A percentile compares a stretch with the other conserved stretches of the same genome.
phyloP scores from a whole-genome alignment of 2,888 invertebrate species.

The Cantharis flavilabris region DNA sequence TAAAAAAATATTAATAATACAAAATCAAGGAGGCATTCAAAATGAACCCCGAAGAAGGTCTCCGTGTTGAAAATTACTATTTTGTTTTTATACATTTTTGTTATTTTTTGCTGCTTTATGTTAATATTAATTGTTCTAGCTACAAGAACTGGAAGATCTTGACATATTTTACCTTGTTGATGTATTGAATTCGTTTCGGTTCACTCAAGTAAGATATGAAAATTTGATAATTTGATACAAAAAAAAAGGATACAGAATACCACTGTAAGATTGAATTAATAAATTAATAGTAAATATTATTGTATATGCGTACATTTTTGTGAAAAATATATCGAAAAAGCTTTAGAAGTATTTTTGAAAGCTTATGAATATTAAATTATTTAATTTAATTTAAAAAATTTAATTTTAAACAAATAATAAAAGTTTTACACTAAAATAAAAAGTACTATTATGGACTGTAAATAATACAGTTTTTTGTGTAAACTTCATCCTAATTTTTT shows the following conservation, averaged over 20 bases:
- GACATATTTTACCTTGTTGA: background rate
- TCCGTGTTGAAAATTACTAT: background rate
- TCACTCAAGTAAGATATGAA: background rate
- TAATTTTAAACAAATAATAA: no score
- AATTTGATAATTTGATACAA: background rate
- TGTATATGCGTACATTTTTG: no score
- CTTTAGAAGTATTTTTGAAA: no score
- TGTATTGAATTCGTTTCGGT: background rate
- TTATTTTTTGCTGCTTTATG: background rate
- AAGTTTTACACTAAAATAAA: no score
- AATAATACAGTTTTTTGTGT: no score
- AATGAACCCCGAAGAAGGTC: background rate
- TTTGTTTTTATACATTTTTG: background rate
- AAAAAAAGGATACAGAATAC: background rate
- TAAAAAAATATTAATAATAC: background rate
- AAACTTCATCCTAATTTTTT: no score
- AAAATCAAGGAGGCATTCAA: background rate
- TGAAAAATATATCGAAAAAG: no score
- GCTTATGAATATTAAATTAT: no score
- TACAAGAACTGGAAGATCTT: background rate
- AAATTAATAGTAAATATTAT: no score
- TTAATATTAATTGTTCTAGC: background rate
- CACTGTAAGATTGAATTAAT: no score
- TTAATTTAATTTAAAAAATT: no score
- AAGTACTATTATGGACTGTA: no score